Evolutionary conservation across 2,797 vertebrate species (phyloP), one percentile per base, ranked within the genome.

Genomic region (Danionella dracula): DNA sequence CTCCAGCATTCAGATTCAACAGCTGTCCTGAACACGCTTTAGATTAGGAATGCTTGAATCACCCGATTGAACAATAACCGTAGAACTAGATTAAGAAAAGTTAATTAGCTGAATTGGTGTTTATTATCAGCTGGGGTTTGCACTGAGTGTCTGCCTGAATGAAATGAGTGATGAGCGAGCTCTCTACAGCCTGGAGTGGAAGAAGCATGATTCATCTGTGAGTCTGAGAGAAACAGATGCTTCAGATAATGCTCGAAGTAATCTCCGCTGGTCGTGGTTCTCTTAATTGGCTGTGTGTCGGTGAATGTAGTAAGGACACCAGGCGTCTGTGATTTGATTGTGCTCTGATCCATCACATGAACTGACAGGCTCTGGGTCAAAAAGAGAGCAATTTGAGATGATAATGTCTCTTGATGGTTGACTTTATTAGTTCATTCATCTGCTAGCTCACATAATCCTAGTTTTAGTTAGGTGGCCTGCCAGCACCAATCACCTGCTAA

Each of bases 341-440:
- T 71, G 68, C 77, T 76, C 83, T 83, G 82, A 87, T 89, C 81
- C 78, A 72, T 86, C 83, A 83, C 61, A 74, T 74, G 78, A 74
- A 79, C 74, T 82, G 68, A 83, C 82, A 83, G 59, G 83, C 72
- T 77, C 79, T 27, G 27, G 32, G n/a, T 27, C 37, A 45, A 34
- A 34, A 32, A 21, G 23, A 5, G 2, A 7, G 0, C 15, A 4
- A 1, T 32, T 42, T 41, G 19, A 32, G 32, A 62, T 38, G 19
- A 44, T 38, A n/a, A 17, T 21, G 9, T 54, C 32, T 27, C 17
- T 44, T 54, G 4, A 64, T 34, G 17, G 21, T 42, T 15, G 13
- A 60, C 37, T 48, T 10, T 0, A 8, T 32, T 16, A 2, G 5
- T 48, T 55, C 10, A 34, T 35, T 35, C 10, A 35, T 35, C 10